Evolutionary conservation across 2,888 invertebrate species (phyloP), one percentile per base, ranked within the genome.

Genomic region (Rhabditophanes sp.): DNA sequence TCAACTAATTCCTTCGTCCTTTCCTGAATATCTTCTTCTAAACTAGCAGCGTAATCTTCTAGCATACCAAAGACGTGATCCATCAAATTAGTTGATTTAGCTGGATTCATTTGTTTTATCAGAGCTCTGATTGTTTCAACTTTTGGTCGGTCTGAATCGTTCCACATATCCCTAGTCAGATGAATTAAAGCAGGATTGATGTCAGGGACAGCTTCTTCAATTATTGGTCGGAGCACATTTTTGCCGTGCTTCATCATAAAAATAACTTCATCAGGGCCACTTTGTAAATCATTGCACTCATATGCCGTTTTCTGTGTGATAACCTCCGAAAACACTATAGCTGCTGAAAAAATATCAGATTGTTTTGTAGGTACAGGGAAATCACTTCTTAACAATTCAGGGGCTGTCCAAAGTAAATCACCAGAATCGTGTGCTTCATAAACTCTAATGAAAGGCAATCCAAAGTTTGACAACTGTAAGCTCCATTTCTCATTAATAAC

Each of bases 31-130:
- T 54, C 53, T 26, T 50, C 41, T 31, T 58, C 58, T 12, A 58
- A 28, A 9, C 50, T 49, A 1, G 40, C 49, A 0, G 59, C 56
- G 31, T 59, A 59, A 11, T 53, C 44, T 36, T 59, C 59, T 21
- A 59, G 39, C 30, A 57, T 50, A 12, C 42, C 42, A 43, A 59
- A 59, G 12, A 59, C 57, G 35, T 59, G 56, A 37, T 59, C 59
- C 58, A 59, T 60, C 15, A 59, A 42, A 37, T 57, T 59, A 14
- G 16, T 28, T 17, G 20, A 25, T 24, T 27, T 30, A 17, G 31
- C 50, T 29, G 48, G 48, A 35, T 53, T 50, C 56, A 59, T 60
- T 18, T 44, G 50, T 26, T 41, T 50, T 30, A 59, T 36, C 19
- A 59, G 37, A 7, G 48, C 46, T 32, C 41, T 39, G 23, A 59